Evolutionary conservation across 2,888 invertebrate species (phyloP).

Genomic region (Ophraella communa): DNA sequence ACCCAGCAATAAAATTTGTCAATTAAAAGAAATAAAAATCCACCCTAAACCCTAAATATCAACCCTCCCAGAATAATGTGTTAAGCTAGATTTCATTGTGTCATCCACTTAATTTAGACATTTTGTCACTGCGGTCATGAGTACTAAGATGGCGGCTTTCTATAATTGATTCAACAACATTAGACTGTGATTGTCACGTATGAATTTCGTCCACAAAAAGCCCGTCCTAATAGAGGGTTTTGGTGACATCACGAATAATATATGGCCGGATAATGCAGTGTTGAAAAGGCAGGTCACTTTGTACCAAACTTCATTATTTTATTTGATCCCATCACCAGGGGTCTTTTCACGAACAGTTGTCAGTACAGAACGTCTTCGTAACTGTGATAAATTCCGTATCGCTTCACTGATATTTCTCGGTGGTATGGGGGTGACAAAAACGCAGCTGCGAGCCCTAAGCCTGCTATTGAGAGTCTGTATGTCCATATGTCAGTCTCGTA

Average conservation of each 20-base stretch:
- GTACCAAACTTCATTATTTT: conserved; percentile 61
- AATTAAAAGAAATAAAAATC: conserved; percentile 20
- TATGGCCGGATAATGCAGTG: conserved; percentile 61
- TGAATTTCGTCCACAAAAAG: conserved; percentile 36
- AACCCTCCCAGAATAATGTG: conserved; percentile 30
- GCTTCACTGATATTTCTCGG: conserved; percentile 42
- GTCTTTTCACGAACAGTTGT: conserved; percentile 47
- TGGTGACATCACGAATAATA: conserved; percentile 59
- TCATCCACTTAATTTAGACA: conserved; percentile 52
- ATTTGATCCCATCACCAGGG: conserved; percentile 57
- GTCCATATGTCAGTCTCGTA: conserved; percentile 59
- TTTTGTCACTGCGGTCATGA: conserved; percentile 54
- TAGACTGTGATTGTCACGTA: conserved; percentile 45
- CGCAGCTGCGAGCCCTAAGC: conserved; percentile 58
- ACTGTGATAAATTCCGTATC: not conserved
- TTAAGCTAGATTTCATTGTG: conserved; percentile 37
- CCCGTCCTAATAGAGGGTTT: conserved; percentile 54
- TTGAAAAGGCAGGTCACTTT: conserved; percentile 63
- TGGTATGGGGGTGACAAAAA: conserved; percentile 52
- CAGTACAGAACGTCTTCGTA: conserved; percentile 30
- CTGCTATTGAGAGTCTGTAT: conserved; percentile 55
- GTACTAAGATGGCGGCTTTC: conserved; percentile 53
- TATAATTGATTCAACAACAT: conserved; percentile 48
- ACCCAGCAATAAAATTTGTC: conserved; percentile 13
- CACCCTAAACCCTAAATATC: conserved; percentile 2